phyloP scores from a whole-genome alignment of 2,113 vertebrate species.

The Cisticola juncidis region DNA sequence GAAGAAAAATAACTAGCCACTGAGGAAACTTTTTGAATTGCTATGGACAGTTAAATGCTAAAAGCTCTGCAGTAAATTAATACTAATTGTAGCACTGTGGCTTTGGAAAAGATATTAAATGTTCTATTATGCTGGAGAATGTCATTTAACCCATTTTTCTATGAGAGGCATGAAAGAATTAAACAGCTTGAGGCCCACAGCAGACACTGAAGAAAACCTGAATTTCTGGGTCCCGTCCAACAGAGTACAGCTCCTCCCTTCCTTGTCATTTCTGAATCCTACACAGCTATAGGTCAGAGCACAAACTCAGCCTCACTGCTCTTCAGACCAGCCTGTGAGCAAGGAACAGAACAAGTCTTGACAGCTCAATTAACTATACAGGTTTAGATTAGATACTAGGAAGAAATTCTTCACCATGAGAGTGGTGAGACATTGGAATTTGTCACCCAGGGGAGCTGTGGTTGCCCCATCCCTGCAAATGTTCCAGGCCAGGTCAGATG shows the following conservation, averaged over 20 bases:
- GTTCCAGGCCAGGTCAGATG: not conserved
- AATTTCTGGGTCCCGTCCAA: not conserved
- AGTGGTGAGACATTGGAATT: not conserved
- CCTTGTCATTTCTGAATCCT: rapidly evolving
- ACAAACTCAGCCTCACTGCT: not conserved
- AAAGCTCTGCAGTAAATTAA: rapidly evolving
- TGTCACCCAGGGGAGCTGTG: not conserved
- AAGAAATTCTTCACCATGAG: not conserved
- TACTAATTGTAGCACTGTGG: not conserved
- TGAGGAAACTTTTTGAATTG: not conserved
- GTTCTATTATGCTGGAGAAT: not conserved
- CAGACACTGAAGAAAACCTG: not conserved
- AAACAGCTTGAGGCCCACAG: not conserved
- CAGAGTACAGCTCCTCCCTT: too few relatives aligned
- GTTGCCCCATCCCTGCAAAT: not conserved
- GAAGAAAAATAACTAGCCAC: not conserved
- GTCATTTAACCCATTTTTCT: not conserved
- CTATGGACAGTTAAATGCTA: not conserved
- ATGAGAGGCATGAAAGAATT: not conserved
- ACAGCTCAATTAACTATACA: not conserved
- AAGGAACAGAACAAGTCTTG: not conserved
- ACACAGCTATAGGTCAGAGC: not conserved
- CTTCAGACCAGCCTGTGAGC: not conserved
- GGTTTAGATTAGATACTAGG: not conserved
- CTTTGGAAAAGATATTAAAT: not conserved